Conservation (phyloP, 2,888 invertebrate genomes). For the Dynastes hyllus region DNA sequence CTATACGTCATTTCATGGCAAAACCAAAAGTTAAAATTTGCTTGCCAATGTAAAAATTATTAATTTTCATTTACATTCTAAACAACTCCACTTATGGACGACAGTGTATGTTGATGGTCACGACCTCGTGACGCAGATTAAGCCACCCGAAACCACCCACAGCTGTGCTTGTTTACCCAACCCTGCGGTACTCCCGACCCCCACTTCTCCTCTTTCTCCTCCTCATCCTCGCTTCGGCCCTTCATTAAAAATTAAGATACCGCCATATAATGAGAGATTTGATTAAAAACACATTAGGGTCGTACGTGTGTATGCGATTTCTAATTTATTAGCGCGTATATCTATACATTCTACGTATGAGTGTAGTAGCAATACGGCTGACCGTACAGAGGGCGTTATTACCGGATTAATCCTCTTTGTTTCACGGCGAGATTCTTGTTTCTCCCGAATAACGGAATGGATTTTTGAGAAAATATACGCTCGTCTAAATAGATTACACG, state of each 20-base stretch:
- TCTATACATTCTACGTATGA: no score
- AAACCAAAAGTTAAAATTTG: no score
- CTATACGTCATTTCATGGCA: no score
- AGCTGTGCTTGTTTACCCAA: conserved; percentile 49
- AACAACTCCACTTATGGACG: not conserved
- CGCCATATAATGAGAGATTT: conserved; percentile 69
- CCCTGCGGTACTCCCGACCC: conserved; percentile 32
- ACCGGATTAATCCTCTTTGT: conserved; percentile 57
- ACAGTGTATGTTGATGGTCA: conserved; percentile 35
- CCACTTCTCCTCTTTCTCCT: conserved; percentile 8
- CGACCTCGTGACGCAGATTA: conserved; percentile 36
- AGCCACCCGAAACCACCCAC: not conserved
- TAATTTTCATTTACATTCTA: no score
- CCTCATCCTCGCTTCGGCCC: conserved; percentile 58
- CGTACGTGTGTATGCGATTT: conserved; percentile 59
- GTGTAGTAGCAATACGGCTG: conserved; percentile 55
- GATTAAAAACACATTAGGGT: conserved; percentile 71
- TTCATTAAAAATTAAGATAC: conserved; percentile 71
- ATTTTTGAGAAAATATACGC: conserved; percentile 26
- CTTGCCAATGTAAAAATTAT: no score
- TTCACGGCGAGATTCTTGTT: conserved; percentile 9
- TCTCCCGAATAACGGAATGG: not conserved
- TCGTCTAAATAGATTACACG: not conserved
- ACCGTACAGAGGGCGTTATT: conserved; percentile 47
- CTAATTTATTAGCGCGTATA: conserved; percentile 60